These are phyloP conservation scores for Gymnothorax reevesii DNA, from an alignment of 2,797 vertebrate species.

Conservation along the genomic window DNA sequence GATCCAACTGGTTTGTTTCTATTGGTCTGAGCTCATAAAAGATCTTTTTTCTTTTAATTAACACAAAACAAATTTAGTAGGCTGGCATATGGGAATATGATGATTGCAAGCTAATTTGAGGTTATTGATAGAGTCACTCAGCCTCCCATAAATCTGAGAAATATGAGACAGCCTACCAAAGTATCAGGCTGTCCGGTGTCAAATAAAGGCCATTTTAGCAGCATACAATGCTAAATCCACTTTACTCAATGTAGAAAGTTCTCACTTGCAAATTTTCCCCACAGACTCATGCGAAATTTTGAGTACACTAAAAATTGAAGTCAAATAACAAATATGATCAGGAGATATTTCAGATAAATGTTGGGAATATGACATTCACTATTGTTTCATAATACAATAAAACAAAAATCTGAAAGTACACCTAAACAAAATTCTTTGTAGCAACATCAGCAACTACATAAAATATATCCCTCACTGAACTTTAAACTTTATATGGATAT, in stretches of 20 bases:
- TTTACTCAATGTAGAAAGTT: not conserved
- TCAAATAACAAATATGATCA: not conserved
- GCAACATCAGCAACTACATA: not conserved
- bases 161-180: not conserved
- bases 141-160: not conserved
- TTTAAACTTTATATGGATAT: conserved; percentile 28
- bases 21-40: not conserved
- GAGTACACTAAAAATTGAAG: not conserved
- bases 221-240: not conserved
- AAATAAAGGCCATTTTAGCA: not conserved
- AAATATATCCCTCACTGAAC: not conserved
- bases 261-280: not conserved
- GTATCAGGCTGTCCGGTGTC: not conserved
- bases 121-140: not conserved
- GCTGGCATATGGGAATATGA: not conserved
- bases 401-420: not conserved
- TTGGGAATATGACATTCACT: not conserved
- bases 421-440: not conserved
- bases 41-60: not conserved
- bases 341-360: not conserved
- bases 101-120: not conserved
- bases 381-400: not conserved
- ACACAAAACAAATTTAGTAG: not conserved
- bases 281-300: not conserved
- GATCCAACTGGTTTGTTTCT: not conserved